Conservation (phyloP, 2,113 vertebrate species). For the Oostethus manadensis region DNA sequence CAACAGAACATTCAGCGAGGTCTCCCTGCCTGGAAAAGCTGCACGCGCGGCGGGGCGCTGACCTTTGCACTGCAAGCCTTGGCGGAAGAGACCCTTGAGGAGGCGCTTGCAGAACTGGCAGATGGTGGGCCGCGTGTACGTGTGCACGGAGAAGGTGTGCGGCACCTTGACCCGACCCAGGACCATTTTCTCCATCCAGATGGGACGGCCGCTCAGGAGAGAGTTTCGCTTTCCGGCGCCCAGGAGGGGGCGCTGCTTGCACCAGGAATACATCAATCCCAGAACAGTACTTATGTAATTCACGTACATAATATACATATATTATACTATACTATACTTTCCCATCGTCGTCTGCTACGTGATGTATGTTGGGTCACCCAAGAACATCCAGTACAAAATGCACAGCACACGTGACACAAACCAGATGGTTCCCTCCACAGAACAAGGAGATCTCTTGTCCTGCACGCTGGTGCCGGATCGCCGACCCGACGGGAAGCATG, state of each 20-base stretch:
- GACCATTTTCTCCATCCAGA: slow-evolving; percentile 98
- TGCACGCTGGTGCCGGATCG: background rate
- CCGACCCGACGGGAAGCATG: slow-evolving; percentile 24
- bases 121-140: slow-evolving; percentile 90
- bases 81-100: slow-evolving; percentile 91
- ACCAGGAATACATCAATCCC: background rate
- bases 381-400: no score
- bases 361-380: no score
- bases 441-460: slow-evolving; percentile 33
- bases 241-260: slow-evolving; percentile 74
- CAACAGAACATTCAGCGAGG: background rate
- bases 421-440: slow-evolving; percentile 11
- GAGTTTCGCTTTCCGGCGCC: slow-evolving; percentile 83
- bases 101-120: slow-evolving; percentile 92
- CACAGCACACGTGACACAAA: background rate
- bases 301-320: no score
- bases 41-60: background rate
- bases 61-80: slow-evolving; percentile 98
- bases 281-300: no score
- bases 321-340: no score
- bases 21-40: no score
- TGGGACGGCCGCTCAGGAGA: slow-evolving; percentile 87
- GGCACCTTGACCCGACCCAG: slow-evolving; percentile 92
- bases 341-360: no score
- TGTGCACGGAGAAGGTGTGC: slow-evolving; percentile 94